A percentile compares a stretch with the other conserved stretches of the same genome.
phyloP scores from a whole-genome alignment of 2,113 vertebrate genomes.

The Eudorcas thomsonii region DNA sequence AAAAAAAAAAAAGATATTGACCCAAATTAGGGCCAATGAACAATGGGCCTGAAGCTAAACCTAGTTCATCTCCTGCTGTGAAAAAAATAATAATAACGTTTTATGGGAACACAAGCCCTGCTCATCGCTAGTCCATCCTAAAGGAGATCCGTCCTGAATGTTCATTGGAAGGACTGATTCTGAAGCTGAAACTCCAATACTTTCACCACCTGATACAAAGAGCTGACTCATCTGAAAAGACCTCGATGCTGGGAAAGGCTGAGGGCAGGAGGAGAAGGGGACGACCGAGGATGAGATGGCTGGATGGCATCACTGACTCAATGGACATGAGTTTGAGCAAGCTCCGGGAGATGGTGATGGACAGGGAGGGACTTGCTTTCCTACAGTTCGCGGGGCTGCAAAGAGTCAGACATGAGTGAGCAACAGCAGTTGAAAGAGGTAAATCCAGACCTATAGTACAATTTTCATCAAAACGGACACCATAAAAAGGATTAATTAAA shows the following conservation, averaged over 20 bases:
- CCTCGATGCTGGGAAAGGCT: not conserved
- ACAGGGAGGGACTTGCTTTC: rapidly evolving
- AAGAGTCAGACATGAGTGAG: rapidly evolving
- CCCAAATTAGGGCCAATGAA: not conserved
- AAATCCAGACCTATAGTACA: not conserved
- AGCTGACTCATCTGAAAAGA: not conserved
- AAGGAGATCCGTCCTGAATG: not conserved
- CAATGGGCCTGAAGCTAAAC: not conserved
- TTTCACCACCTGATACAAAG: not conserved
- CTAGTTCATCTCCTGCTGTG: not conserved
- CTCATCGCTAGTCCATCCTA: not conserved
- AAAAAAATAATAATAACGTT: not conserved
- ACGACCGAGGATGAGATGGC: not conserved
- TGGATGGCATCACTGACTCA: not conserved
- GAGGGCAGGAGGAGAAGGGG: not conserved
- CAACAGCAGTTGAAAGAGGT: rapidly evolving
- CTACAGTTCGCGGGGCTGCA: not conserved
- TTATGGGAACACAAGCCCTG: not conserved
- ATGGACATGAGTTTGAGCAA: rapidly evolving
- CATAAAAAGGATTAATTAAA: not conserved
- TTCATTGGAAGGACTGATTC: not conserved
- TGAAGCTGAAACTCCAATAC: not conserved
- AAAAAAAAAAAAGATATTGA: not conserved
- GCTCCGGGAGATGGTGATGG: not conserved
- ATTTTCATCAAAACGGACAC: not conserved